phyloP scores from a whole-genome alignment of 2,113 vertebrate genomes.

The Podilymbus podiceps region DNA sequence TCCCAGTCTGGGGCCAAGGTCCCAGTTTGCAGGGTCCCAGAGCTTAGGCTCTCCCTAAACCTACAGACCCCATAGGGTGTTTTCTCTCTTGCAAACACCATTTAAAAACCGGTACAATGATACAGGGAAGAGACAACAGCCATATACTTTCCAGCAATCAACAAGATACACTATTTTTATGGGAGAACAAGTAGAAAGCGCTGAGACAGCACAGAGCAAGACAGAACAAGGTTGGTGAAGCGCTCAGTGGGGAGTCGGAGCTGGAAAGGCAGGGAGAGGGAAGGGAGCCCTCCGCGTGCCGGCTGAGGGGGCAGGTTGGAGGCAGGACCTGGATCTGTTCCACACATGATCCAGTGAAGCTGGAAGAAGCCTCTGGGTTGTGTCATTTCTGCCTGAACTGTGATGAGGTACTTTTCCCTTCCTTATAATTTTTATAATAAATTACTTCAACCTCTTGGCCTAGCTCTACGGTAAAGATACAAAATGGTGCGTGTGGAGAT shows the following conservation, averaged over 20 bases:
- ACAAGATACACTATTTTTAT: not conserved
- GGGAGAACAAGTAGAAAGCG: not conserved
- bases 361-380: not conserved
- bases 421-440: not conserved
- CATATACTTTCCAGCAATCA: not conserved
- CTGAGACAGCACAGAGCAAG: not conserved
- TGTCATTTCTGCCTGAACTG: not conserved
- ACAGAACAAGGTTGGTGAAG: not conserved
- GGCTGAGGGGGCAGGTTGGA: not conserved
- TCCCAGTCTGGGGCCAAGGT: not conserved
- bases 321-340: not conserved
- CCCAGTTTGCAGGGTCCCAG: not conserved
- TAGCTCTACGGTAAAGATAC: not conserved
- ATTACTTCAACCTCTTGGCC: not conserved
- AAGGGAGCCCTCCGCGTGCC: not conserved
- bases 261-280: not conserved
- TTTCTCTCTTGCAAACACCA: not conserved
- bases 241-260: not conserved
- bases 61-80: not conserved
- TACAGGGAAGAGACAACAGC: not conserved
- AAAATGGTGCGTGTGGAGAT: not conserved
- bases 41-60: not conserved
- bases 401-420: not conserved
- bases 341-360: not conserved
- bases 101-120: not conserved